Conservation (phyloP, 2,888 invertebrate species). For the Mesochorus sp. region DNA sequence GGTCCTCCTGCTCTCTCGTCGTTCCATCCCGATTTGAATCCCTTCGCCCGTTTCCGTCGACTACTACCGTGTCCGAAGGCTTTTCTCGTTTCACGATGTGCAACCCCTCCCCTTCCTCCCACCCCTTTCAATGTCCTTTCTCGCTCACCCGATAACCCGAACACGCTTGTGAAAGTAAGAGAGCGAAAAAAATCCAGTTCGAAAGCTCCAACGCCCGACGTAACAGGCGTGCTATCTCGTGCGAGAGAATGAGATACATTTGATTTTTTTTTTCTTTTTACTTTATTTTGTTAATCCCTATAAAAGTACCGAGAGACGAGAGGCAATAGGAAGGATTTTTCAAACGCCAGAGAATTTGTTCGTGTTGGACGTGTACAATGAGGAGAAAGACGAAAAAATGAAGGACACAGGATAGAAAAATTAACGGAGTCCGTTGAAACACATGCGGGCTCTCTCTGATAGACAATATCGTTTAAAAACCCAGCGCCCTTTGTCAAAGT, state of each 20-base stretch:
- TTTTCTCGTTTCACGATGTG: conserved; percentile 44
- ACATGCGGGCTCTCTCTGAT: neutral
- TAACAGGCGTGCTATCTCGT: conserved; percentile 11
- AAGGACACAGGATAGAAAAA: conserved; percentile 35
- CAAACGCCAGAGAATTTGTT: conserved; percentile 31
- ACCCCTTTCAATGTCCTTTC: conserved; percentile 2
- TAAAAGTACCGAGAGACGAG: conserved; percentile 6
- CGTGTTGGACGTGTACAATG: conserved; percentile 27
- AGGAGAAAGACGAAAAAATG: neutral
- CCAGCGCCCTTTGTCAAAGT: conserved; percentile 3
- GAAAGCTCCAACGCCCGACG: conserved; percentile 17
- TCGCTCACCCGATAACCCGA: conserved; percentile 37
- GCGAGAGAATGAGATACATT: conserved; percentile 40
- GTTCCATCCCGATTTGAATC: conserved; percentile 30
- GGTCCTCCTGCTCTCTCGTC: conserved; percentile 9
- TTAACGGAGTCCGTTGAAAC: conserved; percentile 4
- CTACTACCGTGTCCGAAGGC: conserved; percentile 38
- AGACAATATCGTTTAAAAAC: conserved; percentile 36
- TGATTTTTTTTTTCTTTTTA: neutral
- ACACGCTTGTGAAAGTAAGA: conserved; percentile 2
- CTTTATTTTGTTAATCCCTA: conserved; percentile 1
- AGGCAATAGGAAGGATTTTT: neutral
- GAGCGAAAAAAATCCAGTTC: conserved; percentile 45
- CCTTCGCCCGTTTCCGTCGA: conserved; percentile 36
- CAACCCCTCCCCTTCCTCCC: neutral